Evolutionary conservation across 2,888 invertebrate species (phyloP).

Genomic region (Thecophora atra): DNA sequence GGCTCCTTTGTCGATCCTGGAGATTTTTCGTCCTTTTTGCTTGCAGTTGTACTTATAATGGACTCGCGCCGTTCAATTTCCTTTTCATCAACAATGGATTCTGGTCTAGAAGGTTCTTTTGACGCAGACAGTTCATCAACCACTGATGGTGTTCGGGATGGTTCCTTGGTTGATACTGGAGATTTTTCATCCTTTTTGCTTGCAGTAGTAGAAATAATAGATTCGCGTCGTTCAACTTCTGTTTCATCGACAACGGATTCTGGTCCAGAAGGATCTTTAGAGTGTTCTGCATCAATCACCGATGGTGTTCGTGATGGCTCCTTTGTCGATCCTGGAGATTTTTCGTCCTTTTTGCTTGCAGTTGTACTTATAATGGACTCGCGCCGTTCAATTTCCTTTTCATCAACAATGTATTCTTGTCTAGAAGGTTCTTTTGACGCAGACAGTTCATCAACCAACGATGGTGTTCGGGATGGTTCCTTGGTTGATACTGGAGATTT

Average conservation of each 20-base stretch:
- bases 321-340: constrained; percentile 27
- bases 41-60: constrained; percentile 34
- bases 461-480: constrained; percentile 32
- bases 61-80: constrained; percentile 9
- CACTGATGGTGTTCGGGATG: constrained; percentile 28
- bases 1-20: constrained; percentile 22
- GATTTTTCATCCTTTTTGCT: constrained; percentile 38
- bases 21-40: constrained; percentile 39
- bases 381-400: constrained; percentile 19
- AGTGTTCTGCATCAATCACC: constrained; percentile 11
- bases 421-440: constrained; percentile 23
- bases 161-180: constrained; percentile 28
- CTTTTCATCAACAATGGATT: constrained; percentile 44
- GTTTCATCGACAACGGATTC: constrained; percentile 35
- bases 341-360: constrained; percentile 36
- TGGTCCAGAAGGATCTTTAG: constrained; percentile 1
- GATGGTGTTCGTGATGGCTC: constrained; percentile 34
- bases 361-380: constrained; percentile 39
- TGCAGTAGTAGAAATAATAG: constrained; percentile 33
- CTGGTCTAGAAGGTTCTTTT: constrained; percentile 45
- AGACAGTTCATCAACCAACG: constrained; percentile 38
- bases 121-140: constrained; percentile 37
- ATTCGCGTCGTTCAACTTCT: constrained; percentile 44
- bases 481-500: constrained; percentile 35
- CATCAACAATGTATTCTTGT: constrained; percentile 29